Evolutionary conservation across 2,888 invertebrate species (phyloP).

Genomic region (Sesia apiformis): DNA sequence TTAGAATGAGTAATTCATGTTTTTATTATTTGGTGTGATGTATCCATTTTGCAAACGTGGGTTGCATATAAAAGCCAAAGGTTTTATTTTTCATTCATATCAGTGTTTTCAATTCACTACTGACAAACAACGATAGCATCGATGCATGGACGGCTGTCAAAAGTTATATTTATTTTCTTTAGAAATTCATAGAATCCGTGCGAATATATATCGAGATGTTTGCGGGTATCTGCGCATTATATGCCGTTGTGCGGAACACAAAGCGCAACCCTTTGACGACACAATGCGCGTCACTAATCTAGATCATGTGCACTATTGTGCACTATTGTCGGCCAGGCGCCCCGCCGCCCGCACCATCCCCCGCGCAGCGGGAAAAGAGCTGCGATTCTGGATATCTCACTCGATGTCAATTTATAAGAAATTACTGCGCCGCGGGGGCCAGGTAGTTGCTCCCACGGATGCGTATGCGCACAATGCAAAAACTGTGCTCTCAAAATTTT

Average conservation of each 20-base stretch:
- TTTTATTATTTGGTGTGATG: background rate
- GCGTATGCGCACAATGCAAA: slow-evolving; percentile 45
- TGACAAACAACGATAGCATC: slow-evolving; percentile 66
- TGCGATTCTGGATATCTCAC: slow-evolving; percentile 60
- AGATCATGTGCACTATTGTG: slow-evolving; percentile 70
- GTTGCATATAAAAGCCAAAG: background rate
- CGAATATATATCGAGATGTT: slow-evolving; percentile 66
- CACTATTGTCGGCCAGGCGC: slow-evolving; percentile 33
- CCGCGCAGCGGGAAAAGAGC: slow-evolving; percentile 35
- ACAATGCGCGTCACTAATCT: slow-evolving; percentile 73
- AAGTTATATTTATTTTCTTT: slow-evolving; percentile 75
- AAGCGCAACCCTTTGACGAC: slow-evolving; percentile 69
- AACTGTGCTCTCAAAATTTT: slow-evolving; percentile 49
- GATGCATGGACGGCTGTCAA: slow-evolving; percentile 62
- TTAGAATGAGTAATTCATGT: too few species aligned
- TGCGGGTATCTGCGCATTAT: slow-evolving; percentile 48
- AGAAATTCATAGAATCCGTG: slow-evolving; percentile 68
- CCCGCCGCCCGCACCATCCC: slow-evolving; percentile 20
- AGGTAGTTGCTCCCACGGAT: slow-evolving; percentile 69
- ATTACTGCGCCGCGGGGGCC: slow-evolving; percentile 60
- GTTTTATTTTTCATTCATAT: slow-evolving; percentile 33
- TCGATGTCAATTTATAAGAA: slow-evolving; percentile 71
- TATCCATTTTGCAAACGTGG: background rate
- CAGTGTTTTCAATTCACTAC: slow-evolving; percentile 46
- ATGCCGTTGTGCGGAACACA: slow-evolving; percentile 43